These are phyloP conservation scores for Poeciliopsis retropinna DNA, from an alignment of 2,113 vertebrate species.

Conservation along the genomic window DNA sequence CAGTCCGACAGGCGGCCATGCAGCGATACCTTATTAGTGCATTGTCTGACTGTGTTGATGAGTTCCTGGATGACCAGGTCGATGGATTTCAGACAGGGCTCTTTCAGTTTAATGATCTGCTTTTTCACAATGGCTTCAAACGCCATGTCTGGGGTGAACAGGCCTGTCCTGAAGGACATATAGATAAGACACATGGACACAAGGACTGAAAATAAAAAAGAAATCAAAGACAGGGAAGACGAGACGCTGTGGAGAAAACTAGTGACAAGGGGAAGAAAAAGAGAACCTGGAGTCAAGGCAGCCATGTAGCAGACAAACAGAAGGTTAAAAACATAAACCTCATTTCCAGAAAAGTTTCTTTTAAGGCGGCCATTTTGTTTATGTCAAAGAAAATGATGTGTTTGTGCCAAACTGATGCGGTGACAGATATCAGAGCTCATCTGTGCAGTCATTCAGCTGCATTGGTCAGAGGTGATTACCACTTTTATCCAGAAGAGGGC, in stretches of 20 bases:
- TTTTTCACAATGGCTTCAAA: constrained; percentile 99
- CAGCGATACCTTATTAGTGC: constrained; percentile 91
- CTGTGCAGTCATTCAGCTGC: too few relatives aligned
- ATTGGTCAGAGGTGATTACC: neutral
- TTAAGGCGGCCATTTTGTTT: neutral
- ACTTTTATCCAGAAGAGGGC: neutral
- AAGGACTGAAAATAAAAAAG: constrained; percentile 22
- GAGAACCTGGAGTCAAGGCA: neutral
- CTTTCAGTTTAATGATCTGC: constrained; percentile 98
- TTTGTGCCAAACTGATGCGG: neutral
- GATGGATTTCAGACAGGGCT: constrained; percentile 96
- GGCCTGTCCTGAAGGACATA: constrained; percentile 89
- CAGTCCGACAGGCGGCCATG: constrained; percentile 49
- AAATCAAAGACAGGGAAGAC: constrained; percentile 7
- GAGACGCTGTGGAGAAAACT: constrained; percentile 6
- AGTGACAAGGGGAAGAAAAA: neutral
- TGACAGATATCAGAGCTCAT: neutral
- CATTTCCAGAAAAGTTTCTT: neutral
- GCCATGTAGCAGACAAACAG: neutral
- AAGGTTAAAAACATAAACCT: neutral
- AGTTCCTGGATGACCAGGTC: constrained; percentile 98
- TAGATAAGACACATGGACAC: constrained; percentile 49
- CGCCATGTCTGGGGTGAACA: constrained; percentile 97
- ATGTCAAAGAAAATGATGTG: neutral
- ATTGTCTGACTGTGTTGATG: constrained; percentile 96